phyloP scores from a whole-genome alignment of 2,113 vertebrate genomes.

The Paramisgurnus dabryanus region DNA sequence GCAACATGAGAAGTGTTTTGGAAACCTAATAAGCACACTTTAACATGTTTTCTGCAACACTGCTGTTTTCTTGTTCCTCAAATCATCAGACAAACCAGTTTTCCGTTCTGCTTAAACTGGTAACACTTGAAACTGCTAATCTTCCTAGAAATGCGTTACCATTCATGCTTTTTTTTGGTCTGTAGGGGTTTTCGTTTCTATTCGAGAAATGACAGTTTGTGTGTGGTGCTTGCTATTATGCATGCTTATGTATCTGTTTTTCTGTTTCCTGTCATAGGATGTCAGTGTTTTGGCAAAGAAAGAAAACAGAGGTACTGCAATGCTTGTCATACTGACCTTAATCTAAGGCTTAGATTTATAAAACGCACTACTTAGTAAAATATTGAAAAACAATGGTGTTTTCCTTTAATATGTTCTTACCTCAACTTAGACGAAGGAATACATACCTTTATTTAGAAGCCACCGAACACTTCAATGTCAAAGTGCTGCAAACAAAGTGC shows the following conservation, averaged over 20 bases:
- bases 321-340: background rate
- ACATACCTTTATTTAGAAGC: too few relatives aligned
- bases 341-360: too few relatives aligned
- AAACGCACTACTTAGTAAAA: too few relatives aligned
- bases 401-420: too few relatives aligned
- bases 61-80: background rate
- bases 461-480: too few relatives aligned
- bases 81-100: background rate
- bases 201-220: background rate
- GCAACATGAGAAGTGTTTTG: background rate
- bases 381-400: too few relatives aligned
- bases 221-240: background rate
- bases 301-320: constrained; percentile 87
- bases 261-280: constrained; percentile 77
- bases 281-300: constrained; percentile 79
- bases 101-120: background rate
- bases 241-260: background rate
- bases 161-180: background rate
- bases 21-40: background rate
- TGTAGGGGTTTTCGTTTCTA: constrained; percentile 18
- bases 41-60: background rate
- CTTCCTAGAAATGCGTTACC: background rate
- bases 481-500: too few relatives aligned
- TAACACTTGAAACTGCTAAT: constrained; percentile 1
- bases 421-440: too few relatives aligned